Evolutionary conservation across 2,888 invertebrate species (phyloP), one percentile per base, ranked within the genome.

Genomic region (Scelioninae gen. 1): DNA sequence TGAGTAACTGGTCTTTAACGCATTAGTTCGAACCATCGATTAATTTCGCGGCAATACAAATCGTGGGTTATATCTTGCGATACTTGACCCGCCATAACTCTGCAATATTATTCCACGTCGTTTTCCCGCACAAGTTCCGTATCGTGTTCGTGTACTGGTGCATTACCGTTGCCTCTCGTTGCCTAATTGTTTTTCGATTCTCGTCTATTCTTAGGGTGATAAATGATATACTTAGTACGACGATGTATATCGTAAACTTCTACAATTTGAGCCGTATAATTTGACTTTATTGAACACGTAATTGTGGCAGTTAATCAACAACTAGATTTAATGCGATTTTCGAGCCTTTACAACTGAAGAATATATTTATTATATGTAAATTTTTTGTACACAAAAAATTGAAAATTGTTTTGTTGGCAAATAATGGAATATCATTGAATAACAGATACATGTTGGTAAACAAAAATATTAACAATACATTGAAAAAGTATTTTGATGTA

Each of bases 1-100:
- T 66, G 65, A 71, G 79, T 83, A 80, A 79, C 79, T 79, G 83
- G 83, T 79, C 83, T 83, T 83, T 83, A 83, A 79, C 83, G 83
- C 79, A 62, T 83, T 79, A 79, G 83, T 71, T 60, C 66, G 72
- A 72, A 60, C 71, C 58, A 43, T 80, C 79, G 83, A 83, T 83
- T 76, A 79, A 83, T 83, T 83, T 76, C 55, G 76, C 65, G 60
- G 68, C 80, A 74, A 68, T 80, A 83, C 80, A 80, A 83, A 80
- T 80, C 81, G 81, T 66, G 83, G 76, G 79, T 83, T 83, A 80
- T 72, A 71, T 53, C 79, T 15, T 71, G 72, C 72, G 82, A 75
- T 81, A 81, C 63, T 71, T 78, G 84, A 81, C 84, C 81, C 55
- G 68, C 63, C 78, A 76, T 84, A 79, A 84, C 76, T 82, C 71